These are phyloP conservation scores for Lasioglossum villosulum DNA, from an alignment of 2,888 invertebrate species.

Conservation along the genomic window DNA sequence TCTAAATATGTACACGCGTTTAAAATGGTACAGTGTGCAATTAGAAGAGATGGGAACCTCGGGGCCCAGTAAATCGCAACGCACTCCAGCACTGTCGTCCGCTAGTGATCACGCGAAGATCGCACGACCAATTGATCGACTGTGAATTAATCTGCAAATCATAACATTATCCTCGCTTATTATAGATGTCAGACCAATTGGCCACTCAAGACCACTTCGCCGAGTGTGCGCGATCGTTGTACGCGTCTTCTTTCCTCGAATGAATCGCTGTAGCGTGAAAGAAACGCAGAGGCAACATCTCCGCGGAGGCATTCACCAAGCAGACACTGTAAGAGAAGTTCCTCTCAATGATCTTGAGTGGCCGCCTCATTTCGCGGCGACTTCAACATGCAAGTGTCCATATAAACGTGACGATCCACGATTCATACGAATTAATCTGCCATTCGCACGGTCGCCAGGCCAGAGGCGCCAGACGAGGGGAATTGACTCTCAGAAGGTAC, in stretches of 20 bases:
- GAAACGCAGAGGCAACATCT: background rate
- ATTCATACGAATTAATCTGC: background rate
- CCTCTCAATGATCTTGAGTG: slow-evolving; percentile 14
- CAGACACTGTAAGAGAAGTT: background rate
- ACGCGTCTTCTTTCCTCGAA: slow-evolving; percentile 9
- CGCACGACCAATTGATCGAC: background rate
- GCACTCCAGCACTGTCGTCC: background rate
- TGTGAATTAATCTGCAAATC: background rate
- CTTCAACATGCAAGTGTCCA: background rate
- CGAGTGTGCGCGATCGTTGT: background rate
- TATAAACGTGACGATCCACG: background rate
- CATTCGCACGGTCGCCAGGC: background rate
- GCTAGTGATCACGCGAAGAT: background rate
- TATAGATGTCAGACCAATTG: background rate
- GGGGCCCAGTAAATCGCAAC: background rate
- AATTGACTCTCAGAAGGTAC: no score
- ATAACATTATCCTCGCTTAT: background rate
- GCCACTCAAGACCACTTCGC: slow-evolving; percentile 9
- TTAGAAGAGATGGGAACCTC: background rate
- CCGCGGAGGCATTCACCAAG: background rate
- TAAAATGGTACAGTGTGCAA: background rate
- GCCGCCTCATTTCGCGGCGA: background rate
- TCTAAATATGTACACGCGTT: no score
- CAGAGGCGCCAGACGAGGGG: no score
- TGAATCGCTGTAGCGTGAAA: background rate